phyloP scores from a whole-genome alignment of 2,113 vertebrate species.

The Caloenas nicobarica region DNA sequence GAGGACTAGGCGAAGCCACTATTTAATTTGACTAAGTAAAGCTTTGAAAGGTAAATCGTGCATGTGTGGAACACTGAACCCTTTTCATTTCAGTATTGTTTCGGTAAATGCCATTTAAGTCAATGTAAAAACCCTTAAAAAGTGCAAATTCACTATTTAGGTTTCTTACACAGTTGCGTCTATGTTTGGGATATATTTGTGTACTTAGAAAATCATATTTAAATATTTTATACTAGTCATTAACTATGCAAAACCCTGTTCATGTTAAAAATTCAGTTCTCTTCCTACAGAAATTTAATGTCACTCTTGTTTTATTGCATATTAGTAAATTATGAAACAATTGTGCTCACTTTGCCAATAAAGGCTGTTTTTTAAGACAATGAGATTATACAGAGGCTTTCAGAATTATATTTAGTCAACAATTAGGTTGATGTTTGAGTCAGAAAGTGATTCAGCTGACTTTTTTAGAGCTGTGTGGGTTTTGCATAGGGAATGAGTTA shows the following conservation, averaged over 20 bases:
- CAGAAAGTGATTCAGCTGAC: conserved; percentile 35
- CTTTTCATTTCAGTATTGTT: neutral
- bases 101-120: neutral
- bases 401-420: conserved; percentile 38
- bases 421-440: conserved; percentile 27
- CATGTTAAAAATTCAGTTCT: neutral
- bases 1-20: neutral
- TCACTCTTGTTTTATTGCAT: neutral
- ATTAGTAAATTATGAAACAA: conserved; percentile 23
- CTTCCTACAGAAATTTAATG: neutral
- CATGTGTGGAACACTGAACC: neutral
- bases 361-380: conserved; percentile 11
- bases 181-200: neutral
- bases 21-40: neutral
- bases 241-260: conserved; percentile 16
- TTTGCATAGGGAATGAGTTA: neutral
- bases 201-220: neutral
- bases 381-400: conserved; percentile 15
- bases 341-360: neutral
- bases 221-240: conserved; percentile 4
- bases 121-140: neutral
- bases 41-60: neutral
- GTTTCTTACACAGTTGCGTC: neutral
- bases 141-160: neutral
- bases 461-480: neutral